Percentiles rank a stretch among this genome's conserved stretches.
Evolutionary conservation across 2,113 vertebrate genomes (phyloP).

Genomic region (Diadophis punctatus): DNA sequence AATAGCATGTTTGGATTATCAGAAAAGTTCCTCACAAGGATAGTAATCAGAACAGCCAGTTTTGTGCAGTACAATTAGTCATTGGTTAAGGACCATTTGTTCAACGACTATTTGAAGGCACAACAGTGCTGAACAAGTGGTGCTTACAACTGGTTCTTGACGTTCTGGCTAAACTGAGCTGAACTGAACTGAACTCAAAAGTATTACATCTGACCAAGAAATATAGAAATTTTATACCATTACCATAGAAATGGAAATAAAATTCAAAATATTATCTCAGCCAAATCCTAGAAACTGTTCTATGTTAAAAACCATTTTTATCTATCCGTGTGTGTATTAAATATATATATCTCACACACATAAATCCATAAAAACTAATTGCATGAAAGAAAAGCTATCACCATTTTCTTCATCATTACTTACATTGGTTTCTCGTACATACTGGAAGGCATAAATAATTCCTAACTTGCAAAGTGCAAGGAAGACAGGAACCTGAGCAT

Average conservation of each 20-base stretch:
- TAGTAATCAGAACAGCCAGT: not conserved
- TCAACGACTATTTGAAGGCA: not conserved
- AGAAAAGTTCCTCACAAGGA: not conserved
- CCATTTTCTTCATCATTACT: constrained; percentile 58
- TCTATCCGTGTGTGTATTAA: too few relatives aligned
- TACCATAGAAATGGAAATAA: not conserved
- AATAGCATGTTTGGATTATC: not conserved
- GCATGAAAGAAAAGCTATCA: not conserved
- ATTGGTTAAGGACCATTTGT: not conserved
- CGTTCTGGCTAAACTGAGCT: not conserved
- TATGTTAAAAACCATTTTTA: not conserved
- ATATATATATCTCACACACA: not conserved
- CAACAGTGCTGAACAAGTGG: not conserved
- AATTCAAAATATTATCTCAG: not conserved
- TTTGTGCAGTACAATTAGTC: not conserved
- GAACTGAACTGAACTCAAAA: not conserved
- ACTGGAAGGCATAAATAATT: constrained; percentile 86
- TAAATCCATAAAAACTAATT: not conserved
- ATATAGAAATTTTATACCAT: not conserved
- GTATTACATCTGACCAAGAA: not conserved
- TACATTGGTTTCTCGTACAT: constrained; percentile 88
- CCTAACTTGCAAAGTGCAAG: constrained; percentile 92
- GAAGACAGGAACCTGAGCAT: constrained; percentile 96
- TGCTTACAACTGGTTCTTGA: not conserved
- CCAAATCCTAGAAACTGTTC: not conserved